Base-by-base conservation (phyloP, 2,797 vertebrate genomes). In the Liasis olivaceus region DNA sequence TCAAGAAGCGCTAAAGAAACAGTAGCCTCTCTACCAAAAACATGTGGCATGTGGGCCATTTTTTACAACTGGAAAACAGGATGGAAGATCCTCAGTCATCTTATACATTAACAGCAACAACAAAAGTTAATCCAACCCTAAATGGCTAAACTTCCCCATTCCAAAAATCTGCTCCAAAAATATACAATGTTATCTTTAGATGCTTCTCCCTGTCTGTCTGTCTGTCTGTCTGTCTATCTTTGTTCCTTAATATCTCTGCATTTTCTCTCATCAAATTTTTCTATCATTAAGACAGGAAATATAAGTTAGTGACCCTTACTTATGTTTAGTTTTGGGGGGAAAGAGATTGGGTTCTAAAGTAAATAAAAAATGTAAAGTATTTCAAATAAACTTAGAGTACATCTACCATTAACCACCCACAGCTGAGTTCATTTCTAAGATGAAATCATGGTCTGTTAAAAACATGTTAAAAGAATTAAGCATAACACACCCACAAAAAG, bases 341-440 rank as follows among this genome's bases (percentile, higher is more conserved):
- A 51, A 14, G 87, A 66, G 84, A 0, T 85, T 93, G 69, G 87
- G 93, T 66, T 86, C 93, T 92, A 96, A 96, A 89, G 93, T 90
- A 95, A 95, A 96, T 89, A 95, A 93, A 95, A 97, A 96, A 94
- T 95, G 92, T 96, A 90, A 96, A 95, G 90, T 96, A 96, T 96
- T 96, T 97, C 94, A 96, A 96, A 96, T 95, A 96, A 96, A 96
- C 93, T 92, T 88, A 94, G 96, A 95, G 95, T 95, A 90, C 91
- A 90, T 96, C 94, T 95, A 92, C 69, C 89, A 96, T 97, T 95
- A 96, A 94, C 96, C 96, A 95, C 96, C 95, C 95, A 96, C 95
- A 95, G 91, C 47, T 92, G 58, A 93, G 87, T 94, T 95, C 91
- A 91, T 60, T 94, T 96, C 93, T 94, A 84, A 84, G 94, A 90